A percentile compares a stretch with the other conserved stretches of the same genome.
phyloP scores from a whole-genome alignment of 2,888 invertebrate genomes.

The Conops quadrifasciatus region DNA sequence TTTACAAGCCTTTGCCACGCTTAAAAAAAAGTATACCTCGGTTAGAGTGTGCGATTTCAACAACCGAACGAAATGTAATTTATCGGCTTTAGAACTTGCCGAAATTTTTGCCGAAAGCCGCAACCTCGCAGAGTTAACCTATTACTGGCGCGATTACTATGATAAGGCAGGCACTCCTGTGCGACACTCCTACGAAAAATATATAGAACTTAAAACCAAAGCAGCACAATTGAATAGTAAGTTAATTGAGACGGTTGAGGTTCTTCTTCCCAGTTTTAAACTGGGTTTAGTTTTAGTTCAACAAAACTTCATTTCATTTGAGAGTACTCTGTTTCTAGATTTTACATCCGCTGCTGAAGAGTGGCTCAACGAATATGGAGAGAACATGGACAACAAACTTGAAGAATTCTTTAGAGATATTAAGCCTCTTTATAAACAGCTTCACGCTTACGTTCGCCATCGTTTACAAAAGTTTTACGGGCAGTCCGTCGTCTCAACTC shows the following conservation, averaged over 20 bases:
- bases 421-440: conserved; percentile 80
- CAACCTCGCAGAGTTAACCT: conserved; percentile 80
- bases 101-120: conserved; percentile 74
- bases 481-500: conserved; percentile 70
- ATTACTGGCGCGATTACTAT: conserved; percentile 84
- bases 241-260: conserved; percentile 34
- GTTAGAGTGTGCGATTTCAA: conserved; percentile 80
- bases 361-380: conserved; percentile 79
- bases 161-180: conserved; percentile 75
- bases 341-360: conserved; percentile 75
- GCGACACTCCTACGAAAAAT: conserved; percentile 71
- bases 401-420: conserved; percentile 64
- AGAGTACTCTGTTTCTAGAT: conserved; percentile 65
- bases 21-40: conserved; percentile 80
- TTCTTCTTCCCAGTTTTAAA: too few relatives aligned
- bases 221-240: conserved; percentile 77
- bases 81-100: conserved; percentile 78
- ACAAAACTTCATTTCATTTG: neutral
- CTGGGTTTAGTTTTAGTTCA: neutral
- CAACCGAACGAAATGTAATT: conserved; percentile 72
- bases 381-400: conserved; percentile 59
- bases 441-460: conserved; percentile 83
- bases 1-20: conserved; percentile 72
- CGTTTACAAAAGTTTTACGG: conserved; percentile 78
- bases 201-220: conserved; percentile 75